Conservation (phyloP, 2,113 vertebrate species). For the Otus sunia region DNA sequence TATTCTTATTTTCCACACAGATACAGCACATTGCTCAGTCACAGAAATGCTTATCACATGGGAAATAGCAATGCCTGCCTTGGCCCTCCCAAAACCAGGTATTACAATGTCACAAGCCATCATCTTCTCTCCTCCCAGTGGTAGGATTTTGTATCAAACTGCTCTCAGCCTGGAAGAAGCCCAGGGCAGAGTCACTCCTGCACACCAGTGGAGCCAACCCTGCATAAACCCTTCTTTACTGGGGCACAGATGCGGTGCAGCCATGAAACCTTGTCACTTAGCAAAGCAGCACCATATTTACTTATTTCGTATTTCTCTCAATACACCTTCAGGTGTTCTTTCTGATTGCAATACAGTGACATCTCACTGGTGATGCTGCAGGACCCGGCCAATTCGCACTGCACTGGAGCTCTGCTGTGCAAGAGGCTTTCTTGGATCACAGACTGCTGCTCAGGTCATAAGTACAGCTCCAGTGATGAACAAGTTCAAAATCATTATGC, state of each 20-base stretch:
- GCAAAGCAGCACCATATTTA: background rate
- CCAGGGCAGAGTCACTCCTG: background rate
- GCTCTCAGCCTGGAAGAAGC: background rate
- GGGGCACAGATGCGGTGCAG: background rate
- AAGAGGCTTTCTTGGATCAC: background rate
- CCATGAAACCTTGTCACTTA: background rate
- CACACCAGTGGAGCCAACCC: background rate
- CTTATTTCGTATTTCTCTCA: background rate
- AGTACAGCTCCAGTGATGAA: background rate
- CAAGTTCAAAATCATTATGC: background rate
- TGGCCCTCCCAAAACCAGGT: background rate
- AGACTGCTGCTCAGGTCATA: background rate
- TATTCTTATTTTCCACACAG: background rate
- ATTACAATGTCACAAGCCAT: background rate
- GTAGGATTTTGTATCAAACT: background rate
- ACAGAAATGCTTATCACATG: background rate
- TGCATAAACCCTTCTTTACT: background rate
- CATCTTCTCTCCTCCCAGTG: background rate
- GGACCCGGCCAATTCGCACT: background rate
- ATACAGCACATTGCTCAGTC: background rate
- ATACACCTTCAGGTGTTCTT: background rate
- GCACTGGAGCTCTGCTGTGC: background rate
- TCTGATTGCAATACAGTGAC: accelerated
- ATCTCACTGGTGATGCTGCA: background rate
- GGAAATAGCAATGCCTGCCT: background rate